Evolutionary conservation across 2,797 vertebrate genomes (phyloP).

Genomic region (Echiichthys vipera): DNA sequence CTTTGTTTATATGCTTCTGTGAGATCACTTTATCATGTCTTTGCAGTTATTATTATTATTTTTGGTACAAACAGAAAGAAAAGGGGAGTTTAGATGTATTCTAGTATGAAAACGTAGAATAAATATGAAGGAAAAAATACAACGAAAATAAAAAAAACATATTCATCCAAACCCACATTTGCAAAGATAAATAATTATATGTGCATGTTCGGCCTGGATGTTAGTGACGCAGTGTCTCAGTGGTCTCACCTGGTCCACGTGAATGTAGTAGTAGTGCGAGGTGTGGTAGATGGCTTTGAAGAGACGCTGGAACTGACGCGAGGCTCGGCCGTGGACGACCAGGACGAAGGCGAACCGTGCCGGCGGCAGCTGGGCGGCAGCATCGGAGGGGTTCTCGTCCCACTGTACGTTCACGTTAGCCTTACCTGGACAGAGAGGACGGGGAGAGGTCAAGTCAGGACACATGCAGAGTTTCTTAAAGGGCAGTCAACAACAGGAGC

Average conservation of each 20-base stretch:
- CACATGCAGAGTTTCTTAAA: neutral
- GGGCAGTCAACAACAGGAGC: too few species aligned
- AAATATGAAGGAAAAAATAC: too few species aligned
- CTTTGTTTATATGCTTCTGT: too few species aligned
- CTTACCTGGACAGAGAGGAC: conserved; percentile 86
- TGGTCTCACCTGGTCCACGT: conserved; percentile 89
- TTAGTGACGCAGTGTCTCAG: neutral
- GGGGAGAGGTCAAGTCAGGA: neutral
- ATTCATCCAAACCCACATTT: too few species aligned
- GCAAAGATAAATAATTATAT: too few species aligned
- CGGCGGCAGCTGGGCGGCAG: conserved; percentile 81
- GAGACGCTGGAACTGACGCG: conserved; percentile 94
- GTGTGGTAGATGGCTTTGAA: conserved; percentile 98
- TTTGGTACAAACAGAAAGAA: too few species aligned
- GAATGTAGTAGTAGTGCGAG: conserved; percentile 97
- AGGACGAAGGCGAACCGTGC: conserved; percentile 93
- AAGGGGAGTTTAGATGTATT: too few species aligned
- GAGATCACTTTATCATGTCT: too few species aligned
- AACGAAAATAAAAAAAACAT: too few species aligned
- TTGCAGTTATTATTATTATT: too few species aligned
- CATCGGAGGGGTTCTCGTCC: conserved; percentile 89
- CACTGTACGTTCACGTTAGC: conserved; percentile 91
- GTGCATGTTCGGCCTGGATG: too few species aligned
- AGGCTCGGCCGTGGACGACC: conserved; percentile 94
- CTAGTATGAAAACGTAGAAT: too few species aligned